Conservation (phyloP, 2,888 invertebrate genomes). For the Pseudococcus viburni region DNA sequence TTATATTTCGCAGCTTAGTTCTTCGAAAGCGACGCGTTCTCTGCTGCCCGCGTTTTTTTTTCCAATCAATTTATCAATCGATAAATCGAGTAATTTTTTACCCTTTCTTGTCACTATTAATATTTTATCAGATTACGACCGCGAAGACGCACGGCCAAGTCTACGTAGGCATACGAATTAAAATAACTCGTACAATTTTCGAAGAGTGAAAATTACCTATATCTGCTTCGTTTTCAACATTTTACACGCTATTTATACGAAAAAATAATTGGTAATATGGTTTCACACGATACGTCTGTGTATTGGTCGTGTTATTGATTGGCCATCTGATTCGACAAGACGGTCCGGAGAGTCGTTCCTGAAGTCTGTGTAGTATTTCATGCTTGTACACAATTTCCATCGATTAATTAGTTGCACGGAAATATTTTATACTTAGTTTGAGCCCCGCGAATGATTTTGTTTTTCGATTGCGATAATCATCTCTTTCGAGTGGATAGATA, state of each 20-base stretch:
- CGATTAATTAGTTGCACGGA: conserved; percentile 22
- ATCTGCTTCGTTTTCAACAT: not conserved
- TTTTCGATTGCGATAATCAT: not conserved
- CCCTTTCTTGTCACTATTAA: conserved; percentile 27
- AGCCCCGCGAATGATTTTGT: conserved; percentile 1
- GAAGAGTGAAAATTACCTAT: not conserved
- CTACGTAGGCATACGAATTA: not conserved
- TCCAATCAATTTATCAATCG: conserved; percentile 17
- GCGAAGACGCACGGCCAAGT: not conserved
- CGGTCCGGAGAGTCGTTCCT: not conserved
- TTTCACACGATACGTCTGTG: conserved; percentile 20
- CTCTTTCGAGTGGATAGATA: not conserved
- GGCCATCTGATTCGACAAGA: conserved; percentile 20
- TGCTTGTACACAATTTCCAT: conserved; percentile 13
- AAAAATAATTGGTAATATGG: conserved; percentile 38
- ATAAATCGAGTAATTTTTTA: conserved; percentile 26
- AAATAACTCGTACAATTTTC: conserved; percentile 34
- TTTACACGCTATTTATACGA: not conserved
- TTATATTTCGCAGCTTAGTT: conserved; percentile 22
- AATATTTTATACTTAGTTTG: not conserved
- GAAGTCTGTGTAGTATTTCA: not conserved
- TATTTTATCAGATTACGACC: conserved; percentile 42
- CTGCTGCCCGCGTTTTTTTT: not conserved
- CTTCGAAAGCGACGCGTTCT: conserved; percentile 14
- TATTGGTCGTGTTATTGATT: conserved; percentile 1